phyloP scores from a whole-genome alignment of 30 jellyfish, hydroid and myxozoan species.

The Aurelia sp. region DNA sequence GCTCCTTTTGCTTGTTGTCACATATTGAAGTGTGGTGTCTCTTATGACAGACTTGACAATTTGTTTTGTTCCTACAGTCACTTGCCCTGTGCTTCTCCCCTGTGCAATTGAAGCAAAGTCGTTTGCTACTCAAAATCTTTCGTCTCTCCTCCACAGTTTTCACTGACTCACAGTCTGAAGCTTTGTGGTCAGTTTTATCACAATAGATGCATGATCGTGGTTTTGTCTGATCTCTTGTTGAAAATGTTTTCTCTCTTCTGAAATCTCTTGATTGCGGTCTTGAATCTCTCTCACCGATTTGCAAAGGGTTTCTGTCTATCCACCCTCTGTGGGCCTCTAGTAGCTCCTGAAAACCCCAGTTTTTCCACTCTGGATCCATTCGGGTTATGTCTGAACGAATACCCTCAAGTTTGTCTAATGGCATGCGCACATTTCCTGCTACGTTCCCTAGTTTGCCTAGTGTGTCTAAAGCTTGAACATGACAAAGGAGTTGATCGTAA shows the following conservation, averaged over 20 bases:
- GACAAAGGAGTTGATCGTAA: slow-evolving; percentile 55
- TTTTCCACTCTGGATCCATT: slow-evolving; percentile 62
- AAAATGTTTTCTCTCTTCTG: slow-evolving; percentile 51
- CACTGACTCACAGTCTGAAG: slow-evolving; percentile 55
- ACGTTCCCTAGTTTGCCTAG: no score
- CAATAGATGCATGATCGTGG: slow-evolving; percentile 55
- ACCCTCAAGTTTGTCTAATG: slow-evolving; percentile 60
- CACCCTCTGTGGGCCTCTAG: slow-evolving; percentile 53
- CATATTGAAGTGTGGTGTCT: slow-evolving; percentile 84
- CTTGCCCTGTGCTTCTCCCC: slow-evolving; percentile 68
- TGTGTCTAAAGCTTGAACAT: slow-evolving; percentile 68
- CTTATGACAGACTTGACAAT: slow-evolving; percentile 58
- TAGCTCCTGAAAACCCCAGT: slow-evolving; percentile 68
- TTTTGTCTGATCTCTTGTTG: slow-evolving; percentile 18
- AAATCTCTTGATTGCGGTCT: no score
- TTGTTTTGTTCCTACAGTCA: slow-evolving; percentile 54
- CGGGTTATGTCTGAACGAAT: slow-evolving; percentile 57
- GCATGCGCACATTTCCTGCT: slow-evolving; percentile 36
- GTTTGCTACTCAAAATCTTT: slow-evolving; percentile 23
- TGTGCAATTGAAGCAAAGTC: slow-evolving; percentile 68
- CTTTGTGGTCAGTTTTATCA: slow-evolving; percentile 44
- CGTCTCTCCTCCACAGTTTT: slow-evolving; percentile 44
- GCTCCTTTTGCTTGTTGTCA: slow-evolving; percentile 39
- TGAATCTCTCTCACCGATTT: slow-evolving; percentile 30
- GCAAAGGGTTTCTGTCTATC: slow-evolving; percentile 65